Conservation (phyloP, 2,797 vertebrate genomes). For the Siniperca undulata region DNA sequence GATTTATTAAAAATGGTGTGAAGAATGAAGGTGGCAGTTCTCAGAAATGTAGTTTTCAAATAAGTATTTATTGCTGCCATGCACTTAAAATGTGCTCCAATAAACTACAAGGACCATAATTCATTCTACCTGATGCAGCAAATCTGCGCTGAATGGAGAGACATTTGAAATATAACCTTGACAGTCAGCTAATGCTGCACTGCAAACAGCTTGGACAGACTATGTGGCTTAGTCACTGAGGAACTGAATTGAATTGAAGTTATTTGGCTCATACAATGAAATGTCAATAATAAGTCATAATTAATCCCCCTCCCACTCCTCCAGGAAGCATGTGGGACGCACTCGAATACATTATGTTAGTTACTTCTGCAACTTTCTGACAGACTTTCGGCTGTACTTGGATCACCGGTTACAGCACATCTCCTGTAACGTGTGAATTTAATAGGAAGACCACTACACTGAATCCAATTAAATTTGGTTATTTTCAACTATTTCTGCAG, state of each 20-base stretch:
- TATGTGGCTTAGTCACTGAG: no score
- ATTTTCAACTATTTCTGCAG: background rate
- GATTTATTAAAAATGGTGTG: background rate
- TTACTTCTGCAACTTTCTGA: constrained; percentile 17
- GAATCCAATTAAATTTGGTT: background rate
- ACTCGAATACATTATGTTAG: constrained; percentile 17
- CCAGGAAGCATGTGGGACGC: background rate
- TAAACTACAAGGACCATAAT: constrained; percentile 1
- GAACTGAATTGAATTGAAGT: no score
- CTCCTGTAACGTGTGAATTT: background rate
- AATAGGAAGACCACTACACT: background rate
- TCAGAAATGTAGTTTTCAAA: background rate
- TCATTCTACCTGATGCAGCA: background rate
- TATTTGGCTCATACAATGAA: constrained; percentile 3
- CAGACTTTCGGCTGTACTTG: background rate
- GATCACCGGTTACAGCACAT: background rate
- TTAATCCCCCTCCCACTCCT: constrained; percentile 2
- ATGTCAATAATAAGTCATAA: constrained; percentile 20
- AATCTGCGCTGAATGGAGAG: background rate
- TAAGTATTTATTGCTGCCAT: background rate
- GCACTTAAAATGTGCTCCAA: background rate
- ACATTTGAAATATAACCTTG: constrained; percentile 5
- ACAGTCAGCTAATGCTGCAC: background rate
- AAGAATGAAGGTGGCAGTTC: background rate
- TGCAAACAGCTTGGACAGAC: no score